Conservation (phyloP, 1,140 invertebrate species). For the Drosophila repleta region DNA sequence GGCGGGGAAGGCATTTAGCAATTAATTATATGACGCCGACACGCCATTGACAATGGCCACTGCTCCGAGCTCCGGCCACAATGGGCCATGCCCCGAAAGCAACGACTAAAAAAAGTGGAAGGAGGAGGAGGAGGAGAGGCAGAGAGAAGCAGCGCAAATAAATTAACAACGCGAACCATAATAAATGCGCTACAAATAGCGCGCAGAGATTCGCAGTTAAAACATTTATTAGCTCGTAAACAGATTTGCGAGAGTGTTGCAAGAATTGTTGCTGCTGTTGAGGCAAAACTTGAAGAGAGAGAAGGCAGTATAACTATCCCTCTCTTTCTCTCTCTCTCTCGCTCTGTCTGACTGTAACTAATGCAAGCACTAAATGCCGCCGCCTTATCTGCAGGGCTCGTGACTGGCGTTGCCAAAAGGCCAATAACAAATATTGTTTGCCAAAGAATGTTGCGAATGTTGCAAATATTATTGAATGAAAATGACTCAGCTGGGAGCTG, state of each 20-base stretch:
- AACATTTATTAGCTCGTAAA: constrained; percentile 66
- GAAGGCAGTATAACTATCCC: not conserved
- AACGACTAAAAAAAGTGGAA: not conserved
- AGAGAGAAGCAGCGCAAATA: not conserved
- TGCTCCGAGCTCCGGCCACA: constrained; percentile 8
- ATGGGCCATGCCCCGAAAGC: not conserved
- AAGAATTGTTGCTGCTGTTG: constrained; percentile 6
- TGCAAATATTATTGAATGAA: too few species aligned
- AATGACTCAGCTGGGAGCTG: not conserved
- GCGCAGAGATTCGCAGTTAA: constrained; percentile 54
- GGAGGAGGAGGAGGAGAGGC: too few species aligned
- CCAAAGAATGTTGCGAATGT: constrained; percentile 4
- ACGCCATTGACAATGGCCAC: constrained; percentile 54
- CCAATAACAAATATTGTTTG: constrained; percentile 12
- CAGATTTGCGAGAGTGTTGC: constrained; percentile 46
- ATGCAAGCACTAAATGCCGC: constrained; percentile 19
- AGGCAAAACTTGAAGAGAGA: not conserved
- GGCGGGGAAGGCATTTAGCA: not conserved
- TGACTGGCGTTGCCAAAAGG: constrained; percentile 11
- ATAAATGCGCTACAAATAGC: constrained; percentile 29
- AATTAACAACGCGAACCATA: constrained; percentile 3
- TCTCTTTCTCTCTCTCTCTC: too few species aligned
- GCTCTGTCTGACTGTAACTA: constrained; percentile 1
- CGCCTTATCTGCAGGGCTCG: constrained; percentile 31
- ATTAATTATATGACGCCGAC: constrained; percentile 53